These are phyloP conservation scores for Fukomys damarensis DNA, from an alignment of 2,113 vertebrate species.

Conservation along the genomic window DNA sequence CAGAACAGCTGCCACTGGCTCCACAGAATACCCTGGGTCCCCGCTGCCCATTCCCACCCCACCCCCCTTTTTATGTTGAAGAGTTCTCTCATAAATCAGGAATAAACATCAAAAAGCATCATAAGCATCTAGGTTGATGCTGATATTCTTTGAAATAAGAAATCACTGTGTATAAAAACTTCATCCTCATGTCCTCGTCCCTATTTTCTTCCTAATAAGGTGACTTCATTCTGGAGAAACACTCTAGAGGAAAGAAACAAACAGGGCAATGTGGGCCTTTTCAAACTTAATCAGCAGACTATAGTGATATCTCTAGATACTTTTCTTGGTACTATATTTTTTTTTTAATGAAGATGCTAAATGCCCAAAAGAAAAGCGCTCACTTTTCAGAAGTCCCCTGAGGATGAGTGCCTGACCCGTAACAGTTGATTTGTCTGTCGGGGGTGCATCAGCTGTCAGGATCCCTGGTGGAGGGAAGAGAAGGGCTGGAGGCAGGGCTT, in stretches of 20 bases:
- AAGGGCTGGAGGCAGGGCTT: not conserved
- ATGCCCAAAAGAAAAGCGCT: not conserved
- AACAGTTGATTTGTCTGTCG: not conserved
- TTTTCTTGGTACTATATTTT: not conserved
- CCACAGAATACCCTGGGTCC: not conserved
- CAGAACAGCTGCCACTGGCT: constrained; percentile 43
- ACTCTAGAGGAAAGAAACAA: not conserved
- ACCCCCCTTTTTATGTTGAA: constrained; percentile 71
- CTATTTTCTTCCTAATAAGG: not conserved
- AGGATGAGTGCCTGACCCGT: not conserved
- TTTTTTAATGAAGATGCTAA: not conserved
- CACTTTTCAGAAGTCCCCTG: not conserved
- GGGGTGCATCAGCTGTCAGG: not conserved
- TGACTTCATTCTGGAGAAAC: not conserved
- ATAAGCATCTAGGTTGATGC: not conserved
- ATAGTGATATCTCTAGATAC: not conserved
- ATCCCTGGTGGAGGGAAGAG: not conserved
- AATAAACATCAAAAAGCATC: constrained; percentile 35
- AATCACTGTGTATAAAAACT: not conserved
- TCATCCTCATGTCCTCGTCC: not conserved
- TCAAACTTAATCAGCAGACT: not conserved
- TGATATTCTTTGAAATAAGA: not conserved
- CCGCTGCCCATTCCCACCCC: not conserved
- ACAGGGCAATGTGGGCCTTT: not conserved
- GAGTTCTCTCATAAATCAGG: constrained; percentile 79